Percentiles rank a stretch among this genome's conserved stretches.
Evolutionary conservation across 2,113 vertebrate species (phyloP).

Genomic region (Orthonyx spaldingii): DNA sequence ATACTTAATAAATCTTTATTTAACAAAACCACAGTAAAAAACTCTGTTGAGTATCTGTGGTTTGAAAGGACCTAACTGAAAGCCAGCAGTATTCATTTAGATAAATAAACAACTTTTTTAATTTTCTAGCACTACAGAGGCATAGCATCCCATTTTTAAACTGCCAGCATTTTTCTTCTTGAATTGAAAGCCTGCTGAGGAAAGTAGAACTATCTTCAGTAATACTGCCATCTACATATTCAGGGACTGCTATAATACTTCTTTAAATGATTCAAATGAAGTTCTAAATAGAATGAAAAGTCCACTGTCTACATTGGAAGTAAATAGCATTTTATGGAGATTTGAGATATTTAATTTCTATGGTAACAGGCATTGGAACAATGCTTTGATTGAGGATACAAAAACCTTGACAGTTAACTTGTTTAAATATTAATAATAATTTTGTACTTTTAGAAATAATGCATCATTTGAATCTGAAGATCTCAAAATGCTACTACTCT

Average conservation of each 20-base stretch:
- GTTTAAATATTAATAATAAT: background rate
- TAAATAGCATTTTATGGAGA: background rate
- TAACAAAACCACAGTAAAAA: background rate
- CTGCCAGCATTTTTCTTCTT: background rate
- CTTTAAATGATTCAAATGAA: background rate
- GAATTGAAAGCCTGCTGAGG: background rate
- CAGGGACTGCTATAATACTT: background rate
- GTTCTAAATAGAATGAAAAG: background rate
- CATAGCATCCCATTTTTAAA: background rate
- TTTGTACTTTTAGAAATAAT: background rate
- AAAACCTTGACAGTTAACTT: background rate
- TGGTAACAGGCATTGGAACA: background rate
- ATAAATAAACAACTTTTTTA: background rate
- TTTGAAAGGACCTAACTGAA: background rate
- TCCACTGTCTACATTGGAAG: background rate
- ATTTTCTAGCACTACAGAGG: background rate
- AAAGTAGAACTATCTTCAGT: background rate
- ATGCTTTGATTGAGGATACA: background rate
- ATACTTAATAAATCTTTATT: background rate
- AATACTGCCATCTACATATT: background rate
- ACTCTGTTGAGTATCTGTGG: background rate
- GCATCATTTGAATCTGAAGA: background rate
- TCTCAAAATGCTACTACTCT: background rate
- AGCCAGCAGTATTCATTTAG: background rate
- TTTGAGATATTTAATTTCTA: background rate